Evolutionary conservation across 2,113 vertebrate genomes (phyloP).

Genomic region (Rhineura floridana): DNA sequence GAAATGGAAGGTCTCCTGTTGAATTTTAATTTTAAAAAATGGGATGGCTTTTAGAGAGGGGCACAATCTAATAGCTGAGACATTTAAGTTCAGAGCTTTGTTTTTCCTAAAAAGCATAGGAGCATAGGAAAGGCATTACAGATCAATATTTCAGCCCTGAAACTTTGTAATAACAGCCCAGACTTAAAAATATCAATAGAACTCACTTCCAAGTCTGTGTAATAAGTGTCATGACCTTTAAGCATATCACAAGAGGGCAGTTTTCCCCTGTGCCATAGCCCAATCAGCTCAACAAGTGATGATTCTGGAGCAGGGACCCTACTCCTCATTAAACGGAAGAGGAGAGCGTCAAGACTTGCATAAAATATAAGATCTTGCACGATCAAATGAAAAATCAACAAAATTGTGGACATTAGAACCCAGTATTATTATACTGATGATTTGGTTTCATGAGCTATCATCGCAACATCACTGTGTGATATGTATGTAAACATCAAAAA

Average conservation of each 20-base stretch:
- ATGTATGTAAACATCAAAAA: too few relatives aligned
- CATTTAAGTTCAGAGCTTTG: neutral
- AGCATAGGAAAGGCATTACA: neutral
- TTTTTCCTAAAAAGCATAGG: neutral
- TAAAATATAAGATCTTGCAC: neutral
- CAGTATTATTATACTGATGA: too few relatives aligned
- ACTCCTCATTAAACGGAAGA: neutral
- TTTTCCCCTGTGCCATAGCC: neutral
- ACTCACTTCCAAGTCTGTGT: too few relatives aligned
- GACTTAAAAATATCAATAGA: too few relatives aligned
- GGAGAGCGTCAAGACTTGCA: neutral
- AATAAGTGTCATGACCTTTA: too few relatives aligned
- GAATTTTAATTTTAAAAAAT: rapidly evolving
- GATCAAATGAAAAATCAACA: neutral
- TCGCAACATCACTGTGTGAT: too few relatives aligned
- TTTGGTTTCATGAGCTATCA: too few relatives aligned
- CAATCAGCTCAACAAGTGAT: neutral
- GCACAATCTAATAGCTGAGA: neutral
- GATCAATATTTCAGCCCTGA: neutral
- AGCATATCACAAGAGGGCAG: neutral
- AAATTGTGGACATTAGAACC: neutral
- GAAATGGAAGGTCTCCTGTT: constrained; percentile 8
- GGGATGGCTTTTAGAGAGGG: neutral
- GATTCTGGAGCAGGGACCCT: too few relatives aligned
- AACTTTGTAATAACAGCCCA: too few relatives aligned